Evolutionary conservation across 2,888 invertebrate species (phyloP).

Genomic region (Isoperla grammatica): DNA sequence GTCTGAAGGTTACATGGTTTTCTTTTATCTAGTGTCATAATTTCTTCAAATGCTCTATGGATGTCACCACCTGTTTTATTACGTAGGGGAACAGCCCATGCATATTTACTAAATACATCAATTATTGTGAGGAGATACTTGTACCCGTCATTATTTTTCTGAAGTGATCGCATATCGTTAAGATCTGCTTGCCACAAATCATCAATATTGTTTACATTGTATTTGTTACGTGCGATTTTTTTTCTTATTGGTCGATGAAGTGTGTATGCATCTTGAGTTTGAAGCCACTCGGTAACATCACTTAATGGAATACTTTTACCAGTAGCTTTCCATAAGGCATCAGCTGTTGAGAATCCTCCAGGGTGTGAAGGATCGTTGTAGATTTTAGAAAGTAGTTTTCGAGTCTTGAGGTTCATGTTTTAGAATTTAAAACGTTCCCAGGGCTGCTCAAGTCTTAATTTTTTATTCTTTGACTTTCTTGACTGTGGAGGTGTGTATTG

Average conservation of each 20-base stretch:
- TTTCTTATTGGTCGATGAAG: slow-evolving; percentile 22
- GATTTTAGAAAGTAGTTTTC: neutral
- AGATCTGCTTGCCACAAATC: slow-evolving; percentile 27
- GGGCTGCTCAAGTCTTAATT: no score
- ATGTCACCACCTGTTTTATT: neutral
- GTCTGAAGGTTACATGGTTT: slow-evolving; percentile 29
- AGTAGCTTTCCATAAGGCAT: neutral
- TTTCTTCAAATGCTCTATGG: slow-evolving; percentile 28
- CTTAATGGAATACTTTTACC: neutral
- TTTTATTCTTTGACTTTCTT: no score
- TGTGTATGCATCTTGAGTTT: slow-evolving; percentile 28
- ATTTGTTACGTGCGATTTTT: slow-evolving; percentile 24
- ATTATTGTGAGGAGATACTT: neutral
- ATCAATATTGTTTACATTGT: slow-evolving; percentile 29
- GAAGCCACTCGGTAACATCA: slow-evolving; percentile 23
- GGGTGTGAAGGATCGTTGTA: slow-evolving; percentile 27
- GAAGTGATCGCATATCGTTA: slow-evolving; percentile 6
- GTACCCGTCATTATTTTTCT: slow-evolving; percentile 7
- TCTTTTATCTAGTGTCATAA: slow-evolving; percentile 26
- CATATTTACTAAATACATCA: slow-evolving; percentile 3
- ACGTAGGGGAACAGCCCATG: neutral
- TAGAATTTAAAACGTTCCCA: neutral
- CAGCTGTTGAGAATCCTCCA: neutral
- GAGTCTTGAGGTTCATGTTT: neutral
- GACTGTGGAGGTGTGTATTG: no score